Evolutionary conservation across 2,888 invertebrate genomes (phyloP), one percentile per base, ranked within the genome.

Genomic region (Eristalis tenax): DNA sequence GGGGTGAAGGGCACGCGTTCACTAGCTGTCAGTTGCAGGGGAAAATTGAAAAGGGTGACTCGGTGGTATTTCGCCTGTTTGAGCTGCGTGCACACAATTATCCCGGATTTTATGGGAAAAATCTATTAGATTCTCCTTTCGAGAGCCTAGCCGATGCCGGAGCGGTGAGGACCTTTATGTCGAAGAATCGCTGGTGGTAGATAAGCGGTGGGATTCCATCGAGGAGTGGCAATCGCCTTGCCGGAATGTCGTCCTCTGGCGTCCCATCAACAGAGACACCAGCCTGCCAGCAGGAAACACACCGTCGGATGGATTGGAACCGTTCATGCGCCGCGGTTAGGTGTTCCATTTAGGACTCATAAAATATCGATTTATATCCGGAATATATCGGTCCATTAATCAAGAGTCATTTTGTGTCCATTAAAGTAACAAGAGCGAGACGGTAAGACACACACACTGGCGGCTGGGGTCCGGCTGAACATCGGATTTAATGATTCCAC

Each of bases 31-130:
- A 69, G 73, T 64, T 69, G 68, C 73, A 73, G 35, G 63, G 40
- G 64, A 64, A 78, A 83, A 69, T 78, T 57, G 73, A 64, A 50
- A 78, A 78, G 56, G 63, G 65, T 78, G 63, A 69, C 57, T 78
- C 63, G 79, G 61, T 74, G 80, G 73, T 80, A 74, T 74, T 80
- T 68, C 68, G 63, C 73, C 50, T 35, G 80, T 68, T 80, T 68
- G 59, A 71, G 71, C 59, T 43, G 66, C 65, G 65, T 57, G 59
- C 71, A 63, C 79, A 65, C 79, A 79, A 79, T 79, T 79, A 79
- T 79, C 79, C 79, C 66, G 73, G 71, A 79, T 79, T 79, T 79
- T 79, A 79, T 79, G 79, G 79, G 79, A 79, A 79, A 79, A 71
- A 79, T 71, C 79, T 79, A 79, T 79, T 79, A 79, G 71, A 71